Evolutionary conservation across 2,797 vertebrate genomes (phyloP).

Genomic region (Megalops cyprinoides): DNA sequence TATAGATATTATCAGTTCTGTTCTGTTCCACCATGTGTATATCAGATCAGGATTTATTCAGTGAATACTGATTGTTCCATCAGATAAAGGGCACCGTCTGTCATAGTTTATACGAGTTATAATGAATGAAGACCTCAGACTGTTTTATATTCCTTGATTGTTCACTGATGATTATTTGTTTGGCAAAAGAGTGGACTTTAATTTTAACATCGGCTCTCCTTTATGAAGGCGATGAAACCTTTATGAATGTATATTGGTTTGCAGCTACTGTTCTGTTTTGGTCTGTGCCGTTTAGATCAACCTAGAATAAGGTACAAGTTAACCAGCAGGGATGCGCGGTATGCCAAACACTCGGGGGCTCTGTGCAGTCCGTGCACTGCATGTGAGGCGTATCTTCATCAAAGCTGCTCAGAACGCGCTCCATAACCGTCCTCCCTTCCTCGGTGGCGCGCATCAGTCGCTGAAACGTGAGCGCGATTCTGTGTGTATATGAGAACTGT

Average conservation of each 20-base stretch:
- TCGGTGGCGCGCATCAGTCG: slow-evolving; percentile 21
- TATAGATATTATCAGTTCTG: too few relatives aligned
- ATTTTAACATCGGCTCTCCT: too few relatives aligned
- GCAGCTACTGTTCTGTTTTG: background rate
- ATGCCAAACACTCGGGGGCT: background rate
- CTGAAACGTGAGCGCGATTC: slow-evolving; percentile 29
- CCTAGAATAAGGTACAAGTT: background rate
- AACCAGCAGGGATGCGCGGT: background rate
- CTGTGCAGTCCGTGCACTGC: background rate
- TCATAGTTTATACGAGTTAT: background rate
- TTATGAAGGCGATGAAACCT: background rate
- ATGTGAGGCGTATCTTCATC: background rate
- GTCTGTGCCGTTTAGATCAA: background rate
- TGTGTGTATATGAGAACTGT: slow-evolving; percentile 22
- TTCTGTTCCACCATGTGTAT: too few relatives aligned
- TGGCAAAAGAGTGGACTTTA: background rate
- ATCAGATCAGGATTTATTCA: background rate
- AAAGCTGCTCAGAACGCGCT: slow-evolving; percentile 9
- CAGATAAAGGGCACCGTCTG: background rate
- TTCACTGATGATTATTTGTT: background rate
- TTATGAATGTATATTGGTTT: background rate
- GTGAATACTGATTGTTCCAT: background rate
- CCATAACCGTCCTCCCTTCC: slow-evolving; percentile 18
- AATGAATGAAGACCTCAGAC: background rate
- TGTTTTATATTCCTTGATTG: background rate